Percentiles rank a stretch among this genome's conserved stretches.
These are phyloP conservation scores for Typhlomys cinereus DNA, from an alignment of 2,113 vertebrate genomes.

Conservation along the genomic window DNA sequence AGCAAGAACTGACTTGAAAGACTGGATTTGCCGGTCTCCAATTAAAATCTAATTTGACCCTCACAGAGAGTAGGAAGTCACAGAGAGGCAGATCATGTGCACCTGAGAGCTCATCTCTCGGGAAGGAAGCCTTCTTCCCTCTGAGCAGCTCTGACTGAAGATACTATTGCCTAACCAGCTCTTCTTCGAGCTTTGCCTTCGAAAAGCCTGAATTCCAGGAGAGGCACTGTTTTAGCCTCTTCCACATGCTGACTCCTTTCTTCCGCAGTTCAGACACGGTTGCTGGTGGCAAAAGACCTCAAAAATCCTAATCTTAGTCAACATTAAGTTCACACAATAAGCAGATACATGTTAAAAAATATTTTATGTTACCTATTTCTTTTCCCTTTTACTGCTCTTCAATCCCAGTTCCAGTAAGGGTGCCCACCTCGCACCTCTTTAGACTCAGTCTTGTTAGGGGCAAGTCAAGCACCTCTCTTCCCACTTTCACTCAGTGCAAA, in stretches of 20 bases:
- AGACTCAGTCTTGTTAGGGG: neutral
- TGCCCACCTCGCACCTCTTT: neutral
- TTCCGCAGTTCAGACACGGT: neutral
- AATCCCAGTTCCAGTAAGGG: neutral
- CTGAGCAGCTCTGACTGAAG: neutral
- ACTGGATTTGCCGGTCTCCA: constrained; percentile 44
- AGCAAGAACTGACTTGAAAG: neutral
- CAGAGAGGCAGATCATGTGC: neutral
- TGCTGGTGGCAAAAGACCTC: neutral
- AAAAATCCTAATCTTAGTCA: neutral
- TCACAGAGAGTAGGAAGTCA: neutral
- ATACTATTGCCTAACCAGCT: neutral
- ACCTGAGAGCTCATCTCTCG: neutral
- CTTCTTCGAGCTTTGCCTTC: neutral
- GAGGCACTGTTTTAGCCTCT: neutral
- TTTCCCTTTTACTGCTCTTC: neutral
- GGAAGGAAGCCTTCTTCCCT: neutral
- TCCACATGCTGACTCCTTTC: neutral
- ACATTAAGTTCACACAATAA: neutral
- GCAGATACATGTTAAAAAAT: too few species aligned
- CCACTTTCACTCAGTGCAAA: neutral
- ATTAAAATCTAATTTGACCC: neutral
- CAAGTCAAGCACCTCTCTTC: neutral
- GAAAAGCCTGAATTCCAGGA: neutral
- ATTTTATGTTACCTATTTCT: too few species aligned